Conservation (phyloP, 2,888 invertebrate species). For the Metallyticus violacea region DNA sequence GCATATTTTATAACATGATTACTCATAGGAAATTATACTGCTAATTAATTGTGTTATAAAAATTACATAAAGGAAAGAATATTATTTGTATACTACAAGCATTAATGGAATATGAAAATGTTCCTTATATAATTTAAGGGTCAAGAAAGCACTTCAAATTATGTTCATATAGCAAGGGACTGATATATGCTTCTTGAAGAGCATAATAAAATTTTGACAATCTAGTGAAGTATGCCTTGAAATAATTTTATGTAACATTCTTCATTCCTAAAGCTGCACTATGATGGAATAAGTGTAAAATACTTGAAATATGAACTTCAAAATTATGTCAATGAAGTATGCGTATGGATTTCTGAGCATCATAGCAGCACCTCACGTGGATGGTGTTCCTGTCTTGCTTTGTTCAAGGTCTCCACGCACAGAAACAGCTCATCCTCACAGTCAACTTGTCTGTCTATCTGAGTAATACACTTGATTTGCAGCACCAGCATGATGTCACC, state of each 20-base stretch:
- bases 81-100: neutral
- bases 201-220: neutral
- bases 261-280: slow-evolving; percentile 15
- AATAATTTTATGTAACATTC: neutral
- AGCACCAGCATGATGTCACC: neutral
- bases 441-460: no score
- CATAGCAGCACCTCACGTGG: slow-evolving; percentile 14
- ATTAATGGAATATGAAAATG: neutral
- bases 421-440: neutral
- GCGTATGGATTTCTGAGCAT: slow-evolving; percentile 17
- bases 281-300: slow-evolving; percentile 22
- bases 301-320: slow-evolving; percentile 23
- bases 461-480: neutral
- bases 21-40: neutral
- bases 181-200: neutral
- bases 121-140: neutral
- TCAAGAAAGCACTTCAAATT: neutral
- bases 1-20: neutral
- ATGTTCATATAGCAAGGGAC: neutral
- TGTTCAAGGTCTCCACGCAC: neutral
- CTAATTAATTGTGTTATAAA: neutral
- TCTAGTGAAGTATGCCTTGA: slow-evolving; percentile 5
- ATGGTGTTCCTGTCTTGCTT: neutral
- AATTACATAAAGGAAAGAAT: neutral
- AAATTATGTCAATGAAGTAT: slow-evolving; percentile 24